Percentiles rank a stretch among this genome's conserved stretches.
Evolutionary conservation across 2,113 vertebrate genomes (phyloP).

Genomic region (Pelecanus crispus): DNA sequence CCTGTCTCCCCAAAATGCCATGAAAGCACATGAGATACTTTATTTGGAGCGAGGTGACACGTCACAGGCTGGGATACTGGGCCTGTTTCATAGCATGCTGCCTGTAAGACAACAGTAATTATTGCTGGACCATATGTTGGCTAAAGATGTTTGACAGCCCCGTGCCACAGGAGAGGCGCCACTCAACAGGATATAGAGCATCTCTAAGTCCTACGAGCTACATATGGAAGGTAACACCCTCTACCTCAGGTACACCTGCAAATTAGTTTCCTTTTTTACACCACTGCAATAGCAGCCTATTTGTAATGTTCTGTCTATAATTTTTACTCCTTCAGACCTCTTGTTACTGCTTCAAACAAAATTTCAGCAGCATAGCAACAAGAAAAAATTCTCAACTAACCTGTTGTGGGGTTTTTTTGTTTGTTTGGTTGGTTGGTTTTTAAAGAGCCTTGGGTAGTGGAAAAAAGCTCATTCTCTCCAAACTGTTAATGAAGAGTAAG

Average conservation of each 20-base stretch:
- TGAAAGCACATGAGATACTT: not conserved
- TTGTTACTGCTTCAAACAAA: not conserved
- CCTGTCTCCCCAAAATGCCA: not conserved
- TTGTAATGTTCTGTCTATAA: not conserved
- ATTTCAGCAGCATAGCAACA: not conserved
- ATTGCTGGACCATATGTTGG: not conserved
- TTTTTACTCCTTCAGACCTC: not conserved
- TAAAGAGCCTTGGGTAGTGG: not conserved
- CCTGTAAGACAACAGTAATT: not conserved
- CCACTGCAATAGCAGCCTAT: not conserved
- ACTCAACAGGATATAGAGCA: not conserved
- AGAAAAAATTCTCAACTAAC: not conserved
- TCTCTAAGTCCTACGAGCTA: not conserved
- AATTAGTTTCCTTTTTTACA: not conserved
- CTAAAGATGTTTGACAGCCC: not conserved
- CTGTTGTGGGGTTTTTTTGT: not conserved
- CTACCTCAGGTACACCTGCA: not conserved
- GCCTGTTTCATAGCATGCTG: not conserved
- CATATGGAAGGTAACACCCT: not conserved
- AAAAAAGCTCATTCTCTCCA: not conserved
- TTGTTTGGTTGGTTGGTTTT: too few relatives aligned
- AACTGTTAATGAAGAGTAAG: not conserved
- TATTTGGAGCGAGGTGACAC: not conserved
- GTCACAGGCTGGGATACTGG: not conserved
- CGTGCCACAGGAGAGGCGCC: not conserved